These are phyloP conservation scores for Urechis unicinctus DNA, from an alignment of 2,888 invertebrate genomes.

Conservation along the genomic window DNA sequence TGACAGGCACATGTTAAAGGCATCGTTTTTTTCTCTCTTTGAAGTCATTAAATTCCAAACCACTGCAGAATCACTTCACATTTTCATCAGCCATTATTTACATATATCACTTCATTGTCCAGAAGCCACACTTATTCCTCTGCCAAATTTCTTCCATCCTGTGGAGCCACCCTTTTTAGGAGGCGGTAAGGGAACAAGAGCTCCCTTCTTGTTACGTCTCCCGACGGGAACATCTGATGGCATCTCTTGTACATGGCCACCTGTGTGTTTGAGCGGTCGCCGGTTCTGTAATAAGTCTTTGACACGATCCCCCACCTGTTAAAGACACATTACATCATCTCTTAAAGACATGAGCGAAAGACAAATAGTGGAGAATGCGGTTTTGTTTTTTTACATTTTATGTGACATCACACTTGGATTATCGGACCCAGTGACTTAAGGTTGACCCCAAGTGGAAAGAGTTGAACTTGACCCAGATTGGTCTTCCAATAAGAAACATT, in stretches of 20 bases:
- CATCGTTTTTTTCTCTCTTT: too few relatives aligned
- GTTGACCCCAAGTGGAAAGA: slow-evolving; percentile 48
- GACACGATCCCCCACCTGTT: slow-evolving; percentile 32
- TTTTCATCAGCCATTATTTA: too few relatives aligned
- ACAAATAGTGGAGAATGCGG: background rate
- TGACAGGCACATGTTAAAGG: too few relatives aligned
- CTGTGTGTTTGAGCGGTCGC: slow-evolving; percentile 20
- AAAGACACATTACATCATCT: slow-evolving; percentile 1
- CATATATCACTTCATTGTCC: too few relatives aligned
- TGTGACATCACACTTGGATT: too few relatives aligned
- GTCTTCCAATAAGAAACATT: too few relatives aligned
- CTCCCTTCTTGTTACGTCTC: background rate
- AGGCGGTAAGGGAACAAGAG: background rate
- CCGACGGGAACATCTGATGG: background rate
- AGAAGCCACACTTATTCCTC: background rate
- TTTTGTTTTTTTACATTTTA: background rate
- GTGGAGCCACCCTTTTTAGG: slow-evolving; percentile 20
- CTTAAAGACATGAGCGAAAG: background rate
- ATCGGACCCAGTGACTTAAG: slow-evolving; percentile 39
- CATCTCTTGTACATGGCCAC: background rate
- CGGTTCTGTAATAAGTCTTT: slow-evolving; percentile 31
- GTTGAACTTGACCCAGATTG: too few relatives aligned
- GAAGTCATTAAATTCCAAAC: too few relatives aligned
- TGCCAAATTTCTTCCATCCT: background rate
- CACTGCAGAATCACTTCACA: too few relatives aligned